phyloP scores from a whole-genome alignment of 2,888 invertebrate species.

The Nomada goodeniana region DNA sequence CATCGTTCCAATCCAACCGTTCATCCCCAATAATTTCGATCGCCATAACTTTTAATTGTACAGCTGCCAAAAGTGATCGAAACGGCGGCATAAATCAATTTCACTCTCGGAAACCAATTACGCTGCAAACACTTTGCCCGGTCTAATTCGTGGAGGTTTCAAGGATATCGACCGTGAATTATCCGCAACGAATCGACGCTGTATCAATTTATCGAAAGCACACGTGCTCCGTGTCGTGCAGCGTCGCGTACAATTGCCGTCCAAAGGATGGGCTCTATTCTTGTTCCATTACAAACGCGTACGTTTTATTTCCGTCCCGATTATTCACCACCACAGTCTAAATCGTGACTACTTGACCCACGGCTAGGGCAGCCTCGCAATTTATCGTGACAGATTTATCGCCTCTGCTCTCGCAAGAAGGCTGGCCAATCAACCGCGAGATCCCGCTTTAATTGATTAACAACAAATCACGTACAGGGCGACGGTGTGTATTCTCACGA shows the following conservation, averaged over 20 bases:
- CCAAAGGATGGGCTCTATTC: slow-evolving; percentile 21
- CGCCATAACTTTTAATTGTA: background rate
- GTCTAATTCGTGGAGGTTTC: no score
- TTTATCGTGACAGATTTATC: slow-evolving; percentile 69
- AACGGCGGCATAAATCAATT: background rate
- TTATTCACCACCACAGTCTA: slow-evolving; percentile 60
- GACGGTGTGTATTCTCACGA: slow-evolving; percentile 28
- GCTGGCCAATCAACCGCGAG: slow-evolving; percentile 57
- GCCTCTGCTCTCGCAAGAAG: slow-evolving; percentile 40
- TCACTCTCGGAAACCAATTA: background rate
- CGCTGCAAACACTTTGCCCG: background rate
- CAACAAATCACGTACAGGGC: slow-evolving; percentile 54
- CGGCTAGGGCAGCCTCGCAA: slow-evolving; percentile 57
- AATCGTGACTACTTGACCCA: slow-evolving; percentile 64
- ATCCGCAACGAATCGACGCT: background rate
- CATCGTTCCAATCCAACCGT: no score
- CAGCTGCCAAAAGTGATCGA: background rate
- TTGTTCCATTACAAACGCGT: slow-evolving; percentile 24
- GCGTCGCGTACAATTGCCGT: background rate
- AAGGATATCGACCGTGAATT: slow-evolving; percentile 2
- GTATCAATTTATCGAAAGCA: background rate
- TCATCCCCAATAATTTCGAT: background rate
- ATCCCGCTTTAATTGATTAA: slow-evolving; percentile 66
- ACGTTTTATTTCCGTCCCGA: slow-evolving; percentile 56
- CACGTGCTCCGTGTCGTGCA: background rate